Conservation (phyloP, 2,888 invertebrate genomes). For the Pammene aurita region DNA sequence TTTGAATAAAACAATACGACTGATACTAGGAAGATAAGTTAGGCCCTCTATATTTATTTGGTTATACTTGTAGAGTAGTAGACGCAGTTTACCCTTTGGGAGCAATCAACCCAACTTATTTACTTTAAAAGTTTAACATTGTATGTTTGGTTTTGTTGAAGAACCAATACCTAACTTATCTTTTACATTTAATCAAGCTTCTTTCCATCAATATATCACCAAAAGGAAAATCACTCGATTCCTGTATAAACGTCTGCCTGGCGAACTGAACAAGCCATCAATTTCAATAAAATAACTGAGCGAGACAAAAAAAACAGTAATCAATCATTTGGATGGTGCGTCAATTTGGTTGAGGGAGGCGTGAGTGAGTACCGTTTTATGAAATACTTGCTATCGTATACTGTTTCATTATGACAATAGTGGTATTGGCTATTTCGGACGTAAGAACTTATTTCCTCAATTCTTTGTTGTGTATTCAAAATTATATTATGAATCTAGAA, state of each 20-base stretch:
- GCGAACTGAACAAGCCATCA: constrained; percentile 62
- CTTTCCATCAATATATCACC: neutral
- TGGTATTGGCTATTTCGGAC: neutral
- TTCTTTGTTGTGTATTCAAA: too few relatives aligned
- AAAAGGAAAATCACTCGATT: constrained; percentile 47
- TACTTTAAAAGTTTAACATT: too few relatives aligned
- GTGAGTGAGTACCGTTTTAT: constrained; percentile 47
- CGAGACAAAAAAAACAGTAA: constrained; percentile 62
- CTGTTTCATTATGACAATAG: constrained; percentile 7
- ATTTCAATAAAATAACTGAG: constrained; percentile 73
- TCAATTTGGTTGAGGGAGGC: constrained; percentile 55
- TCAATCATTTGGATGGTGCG: constrained; percentile 61
- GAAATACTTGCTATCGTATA: constrained; percentile 2
- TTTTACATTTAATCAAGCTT: neutral
- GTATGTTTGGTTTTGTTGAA: too few relatives aligned
- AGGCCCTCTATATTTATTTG: too few relatives aligned
- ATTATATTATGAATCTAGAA: too few relatives aligned
- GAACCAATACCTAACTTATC: too few relatives aligned
- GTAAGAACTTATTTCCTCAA: too few relatives aligned
- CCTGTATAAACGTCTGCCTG: constrained; percentile 51
- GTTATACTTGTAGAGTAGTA: too few relatives aligned
- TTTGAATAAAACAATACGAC: too few relatives aligned
- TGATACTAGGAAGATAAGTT: too few relatives aligned
- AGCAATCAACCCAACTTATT: too few relatives aligned
- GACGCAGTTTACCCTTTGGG: too few relatives aligned